Base-by-base conservation (phyloP, 1,140 invertebrate species). In the Papilio xuthus region DNA sequence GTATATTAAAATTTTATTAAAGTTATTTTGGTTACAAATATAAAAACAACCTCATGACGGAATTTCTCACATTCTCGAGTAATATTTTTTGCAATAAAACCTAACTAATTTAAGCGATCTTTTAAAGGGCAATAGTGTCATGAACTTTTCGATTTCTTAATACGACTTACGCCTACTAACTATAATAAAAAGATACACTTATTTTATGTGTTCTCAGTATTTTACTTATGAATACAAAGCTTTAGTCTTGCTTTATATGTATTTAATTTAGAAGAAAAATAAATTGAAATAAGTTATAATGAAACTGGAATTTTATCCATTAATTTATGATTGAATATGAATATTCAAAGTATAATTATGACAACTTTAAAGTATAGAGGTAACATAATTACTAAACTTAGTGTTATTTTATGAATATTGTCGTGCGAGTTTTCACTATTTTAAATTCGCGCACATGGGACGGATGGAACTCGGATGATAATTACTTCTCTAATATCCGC, bases 401-500 rank as follows among this genome's bases (percentile, higher is more conserved):
- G 32, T 6, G 32, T 37, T 37, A 37, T 7, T 37, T 37, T 37
- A 37, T 6, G 2, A 37, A 37, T 37, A 37, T 37, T 7, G 0
- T 6, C 32, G 32, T 1, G 44, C 13, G 15, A 47, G 15, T 47
- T 47, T 15, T 47, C 15, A 15, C 44, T 47, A 18, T 47, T 47
- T 18, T 4, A 47, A 15, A 47, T 47, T 18, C 26, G 13, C 60
- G 26, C 26, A 7, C 60, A 53, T 53, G 7, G 56, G 56, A 67
- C 26, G 26, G 26, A 28, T 67, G 12, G 9, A 67, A 67, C 60
- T 67, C 26, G 26, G 26, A 28, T 67, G 60, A 28, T 67, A 67
- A 67, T 67, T 67, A 67, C 60, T 67, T 67, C 60, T 67, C 60
- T 67, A 15, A 67, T 67, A 67, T 67, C 60, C 60, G 60, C 26